These are phyloP conservation scores for Psittacus erithacus DNA, from an alignment of 2,113 vertebrate genomes.

Conservation along the genomic window DNA sequence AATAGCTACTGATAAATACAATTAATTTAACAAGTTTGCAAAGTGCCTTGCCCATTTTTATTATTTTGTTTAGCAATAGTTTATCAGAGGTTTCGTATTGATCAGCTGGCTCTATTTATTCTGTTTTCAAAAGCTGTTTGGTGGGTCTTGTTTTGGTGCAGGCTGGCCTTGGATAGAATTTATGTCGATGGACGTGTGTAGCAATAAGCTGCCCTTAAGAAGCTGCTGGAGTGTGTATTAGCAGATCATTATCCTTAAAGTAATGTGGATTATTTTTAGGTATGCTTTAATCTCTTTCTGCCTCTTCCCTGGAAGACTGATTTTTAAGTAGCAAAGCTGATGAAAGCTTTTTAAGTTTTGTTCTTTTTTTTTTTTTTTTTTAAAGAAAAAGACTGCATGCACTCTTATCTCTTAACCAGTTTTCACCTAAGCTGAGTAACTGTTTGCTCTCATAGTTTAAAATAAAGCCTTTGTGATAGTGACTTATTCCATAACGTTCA, in stretches of 20 bases:
- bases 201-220: background rate
- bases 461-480: background rate
- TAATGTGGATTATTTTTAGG: constrained; percentile 11
- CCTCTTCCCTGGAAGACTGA: background rate
- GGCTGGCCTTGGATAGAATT: background rate
- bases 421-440: background rate
- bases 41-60: background rate
- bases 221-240: background rate
- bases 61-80: background rate
- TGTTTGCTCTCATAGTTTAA: constrained; percentile 1
- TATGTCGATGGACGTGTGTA: background rate
- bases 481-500: background rate
- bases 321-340: constrained; percentile 32
- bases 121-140: background rate
- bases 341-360: constrained; percentile 1
- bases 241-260: background rate
- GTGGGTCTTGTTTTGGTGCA: background rate
- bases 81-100: background rate
- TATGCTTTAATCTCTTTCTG: constrained; percentile 1
- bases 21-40: background rate
- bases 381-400: background rate
- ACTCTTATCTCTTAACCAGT: background rate
- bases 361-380: background rate
- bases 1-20: background rate
- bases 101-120: background rate